These are phyloP conservation scores for Brachionichthys hirsutus DNA, from an alignment of 2,113 vertebrate genomes.

Conservation along the genomic window DNA sequence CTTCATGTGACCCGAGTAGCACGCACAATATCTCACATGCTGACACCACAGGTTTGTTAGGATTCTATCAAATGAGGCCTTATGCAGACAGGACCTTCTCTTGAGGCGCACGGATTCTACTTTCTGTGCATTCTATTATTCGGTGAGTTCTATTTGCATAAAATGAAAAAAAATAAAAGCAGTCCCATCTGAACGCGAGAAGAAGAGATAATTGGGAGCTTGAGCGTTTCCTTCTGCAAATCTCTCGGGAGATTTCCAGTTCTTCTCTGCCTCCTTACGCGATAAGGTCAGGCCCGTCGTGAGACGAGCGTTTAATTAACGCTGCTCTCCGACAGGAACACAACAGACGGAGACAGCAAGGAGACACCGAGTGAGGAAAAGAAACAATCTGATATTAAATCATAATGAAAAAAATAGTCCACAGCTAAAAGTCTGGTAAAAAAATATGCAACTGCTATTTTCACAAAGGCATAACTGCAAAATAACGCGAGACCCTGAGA, in stretches of 20 bases:
- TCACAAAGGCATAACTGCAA: neutral
- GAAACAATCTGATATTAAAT: constrained; percentile 15
- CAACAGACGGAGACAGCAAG: constrained; percentile 11
- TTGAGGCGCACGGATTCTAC: neutral
- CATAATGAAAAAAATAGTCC: constrained; percentile 5
- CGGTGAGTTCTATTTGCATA: neutral
- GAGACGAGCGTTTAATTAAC: constrained; percentile 44
- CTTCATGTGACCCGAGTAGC: too few relatives aligned
- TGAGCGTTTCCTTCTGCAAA: constrained; percentile 17
- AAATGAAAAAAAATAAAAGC: constrained; percentile 13
- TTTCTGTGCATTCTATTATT: neutral
- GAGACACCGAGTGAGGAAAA: constrained; percentile 12
- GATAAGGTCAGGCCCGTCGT: constrained; percentile 41
- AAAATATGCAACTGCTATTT: neutral
- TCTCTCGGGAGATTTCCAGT: constrained; percentile 15
- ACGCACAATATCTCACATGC: neutral
- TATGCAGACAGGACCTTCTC: neutral
- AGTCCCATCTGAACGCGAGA: neutral
- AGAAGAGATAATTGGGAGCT: constrained; percentile 26
- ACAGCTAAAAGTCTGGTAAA: neutral
- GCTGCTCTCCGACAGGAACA: constrained; percentile 19
- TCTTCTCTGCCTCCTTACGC: constrained; percentile 8
- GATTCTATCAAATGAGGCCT: constrained; percentile 1
- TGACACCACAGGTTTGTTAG: constrained; percentile 17
- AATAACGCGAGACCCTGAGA: neutral